phyloP scores from a whole-genome alignment of 30 jellyfish, hydroid and myxozoan species.

The Rhopilema esculentum region DNA sequence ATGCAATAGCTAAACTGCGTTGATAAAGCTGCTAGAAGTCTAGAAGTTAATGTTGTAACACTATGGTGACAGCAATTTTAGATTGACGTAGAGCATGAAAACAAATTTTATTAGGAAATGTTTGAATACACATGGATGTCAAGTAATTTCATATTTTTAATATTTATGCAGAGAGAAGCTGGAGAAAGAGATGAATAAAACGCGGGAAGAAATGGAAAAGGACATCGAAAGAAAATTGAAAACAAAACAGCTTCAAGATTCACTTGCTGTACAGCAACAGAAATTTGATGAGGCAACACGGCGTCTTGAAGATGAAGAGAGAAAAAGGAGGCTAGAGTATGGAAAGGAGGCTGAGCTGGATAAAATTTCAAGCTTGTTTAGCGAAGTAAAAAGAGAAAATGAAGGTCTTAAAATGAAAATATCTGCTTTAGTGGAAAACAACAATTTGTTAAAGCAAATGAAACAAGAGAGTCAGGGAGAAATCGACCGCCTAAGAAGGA shows the following conservation, averaged over 20 bases:
- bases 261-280: slow-evolving; percentile 83
- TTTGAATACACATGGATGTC: no score
- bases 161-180: slow-evolving; percentile 44
- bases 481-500: slow-evolving; percentile 81
- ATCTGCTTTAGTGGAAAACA: slow-evolving; percentile 81
- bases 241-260: slow-evolving; percentile 89
- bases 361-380: slow-evolving; percentile 42
- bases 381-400: slow-evolving; percentile 81
- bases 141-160: no score
- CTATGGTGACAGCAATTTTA: no score
- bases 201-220: slow-evolving; percentile 93
- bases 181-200: slow-evolving; percentile 80
- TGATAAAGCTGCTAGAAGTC: no score
- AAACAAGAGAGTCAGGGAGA: slow-evolving; percentile 94
- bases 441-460: slow-evolving; percentile 71
- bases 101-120: no score
- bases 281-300: slow-evolving; percentile 83
- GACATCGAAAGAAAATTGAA: slow-evolving; percentile 85
- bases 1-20: no score
- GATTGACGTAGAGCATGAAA: no score
- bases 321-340: slow-evolving; percentile 58
- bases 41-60: no score
- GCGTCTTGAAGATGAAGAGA: slow-evolving; percentile 87
- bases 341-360: slow-evolving; percentile 72
- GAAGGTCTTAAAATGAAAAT: slow-evolving; percentile 85